A percentile compares a stretch with the other conserved stretches of the same genome.
Conservation (phyloP, 2,797 vertebrate species). For the Rhabdophis nuchalis region DNA sequence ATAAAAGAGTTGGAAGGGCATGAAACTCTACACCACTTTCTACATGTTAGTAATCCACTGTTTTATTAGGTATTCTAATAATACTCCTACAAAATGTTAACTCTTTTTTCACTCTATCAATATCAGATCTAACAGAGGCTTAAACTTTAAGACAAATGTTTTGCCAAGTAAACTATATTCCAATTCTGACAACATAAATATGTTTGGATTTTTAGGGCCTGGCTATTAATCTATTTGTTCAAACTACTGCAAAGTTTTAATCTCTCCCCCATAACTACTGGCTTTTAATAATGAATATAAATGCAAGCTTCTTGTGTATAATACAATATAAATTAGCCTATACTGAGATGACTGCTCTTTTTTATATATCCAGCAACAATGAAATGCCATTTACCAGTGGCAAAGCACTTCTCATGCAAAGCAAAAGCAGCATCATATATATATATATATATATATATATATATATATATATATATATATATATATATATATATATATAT, state of each 20-base stretch:
- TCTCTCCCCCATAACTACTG: not conserved
- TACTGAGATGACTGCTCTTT: not conserved
- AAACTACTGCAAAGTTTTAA: slow-evolving; percentile 1
- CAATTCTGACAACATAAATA: not conserved
- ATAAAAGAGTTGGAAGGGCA: no score
- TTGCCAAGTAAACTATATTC: not conserved
- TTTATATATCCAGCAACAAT: not conserved
- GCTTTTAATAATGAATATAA: not conserved
- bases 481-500: no score
- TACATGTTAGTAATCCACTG: not conserved
- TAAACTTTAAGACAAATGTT: not conserved
- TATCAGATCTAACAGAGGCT: not conserved
- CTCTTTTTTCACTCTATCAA: not conserved
- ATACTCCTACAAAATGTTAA: not conserved
- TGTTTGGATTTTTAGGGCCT: not conserved
- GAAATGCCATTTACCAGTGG: not conserved
- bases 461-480: no score
- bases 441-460: no score
- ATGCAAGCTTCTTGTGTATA: not conserved
- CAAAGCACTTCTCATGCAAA: not conserved
- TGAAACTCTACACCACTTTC: not conserved
- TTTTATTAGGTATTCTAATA: not conserved
- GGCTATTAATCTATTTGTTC: slow-evolving; percentile 15
- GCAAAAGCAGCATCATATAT: not conserved
- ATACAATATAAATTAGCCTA: not conserved